A percentile compares a stretch with the other conserved stretches of the same genome.
Conservation (phyloP, 2,113 vertebrate genomes). For the Nibea coibor region DNA sequence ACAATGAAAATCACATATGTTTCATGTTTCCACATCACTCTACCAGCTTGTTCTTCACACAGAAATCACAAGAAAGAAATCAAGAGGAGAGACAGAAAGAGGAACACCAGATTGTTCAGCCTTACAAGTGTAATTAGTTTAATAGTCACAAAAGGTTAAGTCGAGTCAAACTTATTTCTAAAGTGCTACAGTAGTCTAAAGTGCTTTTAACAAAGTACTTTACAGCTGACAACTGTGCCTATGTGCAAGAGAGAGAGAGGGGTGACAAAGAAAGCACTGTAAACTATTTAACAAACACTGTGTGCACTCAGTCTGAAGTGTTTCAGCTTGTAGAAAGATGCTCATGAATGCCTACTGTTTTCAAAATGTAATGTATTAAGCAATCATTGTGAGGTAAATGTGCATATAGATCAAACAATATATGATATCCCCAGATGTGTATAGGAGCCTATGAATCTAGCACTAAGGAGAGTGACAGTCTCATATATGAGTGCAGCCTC, state of each 20-base stretch:
- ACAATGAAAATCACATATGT: not conserved
- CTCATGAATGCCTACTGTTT: not conserved
- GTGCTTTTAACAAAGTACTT: conserved; percentile 38
- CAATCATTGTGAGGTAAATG: not conserved
- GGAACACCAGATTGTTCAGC: conserved; percentile 1
- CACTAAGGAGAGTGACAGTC: not conserved
- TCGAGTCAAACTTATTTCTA: conserved; percentile 18
- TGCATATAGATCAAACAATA: not conserved
- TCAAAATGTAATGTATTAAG: not conserved
- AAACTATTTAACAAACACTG: not conserved
- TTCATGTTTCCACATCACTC: not conserved
- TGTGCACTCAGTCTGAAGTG: not conserved
- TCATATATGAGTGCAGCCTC: not conserved
- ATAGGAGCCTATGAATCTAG: not conserved
- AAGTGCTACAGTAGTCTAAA: conserved; percentile 2
- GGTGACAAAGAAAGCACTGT: not conserved
- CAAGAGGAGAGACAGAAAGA: not conserved
- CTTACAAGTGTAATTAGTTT: conserved; percentile 47
- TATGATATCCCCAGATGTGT: no score
- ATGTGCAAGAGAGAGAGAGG: not conserved
- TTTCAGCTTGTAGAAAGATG: not conserved
- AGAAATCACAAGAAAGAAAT: not conserved
- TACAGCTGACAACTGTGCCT: not conserved
- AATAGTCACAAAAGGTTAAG: conserved; percentile 27
- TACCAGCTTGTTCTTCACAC: not conserved